These are phyloP conservation scores for Stenotaenia linearis DNA, from an alignment of 2,888 invertebrate species.

Conservation along the genomic window DNA sequence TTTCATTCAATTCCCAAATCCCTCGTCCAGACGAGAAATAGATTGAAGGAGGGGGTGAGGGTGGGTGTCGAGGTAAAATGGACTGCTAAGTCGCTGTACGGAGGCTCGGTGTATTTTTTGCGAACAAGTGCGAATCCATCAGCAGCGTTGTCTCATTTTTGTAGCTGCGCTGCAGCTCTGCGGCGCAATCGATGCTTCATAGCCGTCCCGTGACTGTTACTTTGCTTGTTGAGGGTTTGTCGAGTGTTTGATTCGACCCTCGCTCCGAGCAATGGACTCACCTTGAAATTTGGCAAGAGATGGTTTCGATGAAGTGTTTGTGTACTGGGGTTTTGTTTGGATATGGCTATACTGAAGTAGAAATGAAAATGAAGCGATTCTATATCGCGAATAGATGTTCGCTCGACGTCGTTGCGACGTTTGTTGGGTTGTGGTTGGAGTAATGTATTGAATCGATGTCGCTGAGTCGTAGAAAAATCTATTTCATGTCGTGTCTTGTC, in stretches of 20 bases:
- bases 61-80: background rate
- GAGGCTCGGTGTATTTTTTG: background rate
- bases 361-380: too few relatives aligned
- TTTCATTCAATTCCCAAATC: background rate
- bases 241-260: background rate
- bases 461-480: too few relatives aligned
- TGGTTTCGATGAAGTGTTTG: background rate
- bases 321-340: too few relatives aligned
- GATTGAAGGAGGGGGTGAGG: background rate
- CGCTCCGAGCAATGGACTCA: background rate
- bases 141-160: background rate
- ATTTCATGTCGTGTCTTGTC: too few relatives aligned
- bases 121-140: background rate
- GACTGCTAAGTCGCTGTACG: background rate
- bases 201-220: background rate
- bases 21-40: background rate
- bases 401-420: too few relatives aligned
- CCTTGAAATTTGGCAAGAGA: background rate
- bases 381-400: too few relatives aligned
- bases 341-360: too few relatives aligned
- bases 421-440: too few relatives aligned
- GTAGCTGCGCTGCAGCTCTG: background rate
- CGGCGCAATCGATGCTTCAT: constrained; percentile 9
- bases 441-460: too few relatives aligned
- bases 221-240: background rate